These are phyloP conservation scores for Hanleya hanleyi DNA, from an alignment of 2,888 invertebrate species.

Conservation along the genomic window DNA sequence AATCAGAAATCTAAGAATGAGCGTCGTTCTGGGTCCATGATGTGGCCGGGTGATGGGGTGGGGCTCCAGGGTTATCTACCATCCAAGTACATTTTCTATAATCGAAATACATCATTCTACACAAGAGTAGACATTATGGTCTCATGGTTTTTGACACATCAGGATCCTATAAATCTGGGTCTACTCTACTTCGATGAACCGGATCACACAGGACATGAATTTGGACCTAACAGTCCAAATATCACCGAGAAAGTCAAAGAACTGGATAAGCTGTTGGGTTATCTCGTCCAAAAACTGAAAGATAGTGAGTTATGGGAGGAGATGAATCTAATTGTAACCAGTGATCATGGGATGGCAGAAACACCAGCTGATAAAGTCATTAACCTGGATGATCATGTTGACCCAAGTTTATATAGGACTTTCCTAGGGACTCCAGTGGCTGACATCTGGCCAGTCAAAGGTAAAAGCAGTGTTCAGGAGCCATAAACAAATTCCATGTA, in stretches of 20 bases:
- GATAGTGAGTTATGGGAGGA: slow-evolving; percentile 75
- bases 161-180: slow-evolving; percentile 81
- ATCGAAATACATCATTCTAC: slow-evolving; percentile 55
- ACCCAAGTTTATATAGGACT: slow-evolving; percentile 47
- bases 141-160: slow-evolving; percentile 63
- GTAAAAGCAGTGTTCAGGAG: too few relatives aligned
- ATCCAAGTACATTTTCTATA: slow-evolving; percentile 41
- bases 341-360: slow-evolving; percentile 83
- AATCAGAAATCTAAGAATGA: slow-evolving; percentile 75
- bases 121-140: slow-evolving; percentile 58
- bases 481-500: too few relatives aligned
- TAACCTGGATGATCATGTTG: slow-evolving; percentile 52
- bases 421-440: slow-evolving; percentile 78
- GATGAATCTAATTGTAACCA: slow-evolving; percentile 81
- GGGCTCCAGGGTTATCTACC: slow-evolving; percentile 57
- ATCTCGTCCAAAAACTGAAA: slow-evolving; percentile 76
- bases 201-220: slow-evolving; percentile 79
- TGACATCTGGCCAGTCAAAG: slow-evolving; percentile 77
- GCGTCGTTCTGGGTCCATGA: slow-evolving; percentile 79
- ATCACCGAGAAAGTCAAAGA: slow-evolving; percentile 76
- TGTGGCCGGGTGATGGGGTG: slow-evolving; percentile 82
- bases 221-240: slow-evolving; percentile 73
- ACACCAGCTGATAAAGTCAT: slow-evolving; percentile 70
- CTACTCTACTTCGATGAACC: slow-evolving; percentile 83
- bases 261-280: slow-evolving; percentile 72